Percentiles rank a stretch among this genome's conserved stretches.
Evolutionary conservation across 1,140 invertebrate species (phyloP).

Genomic region (Drosophila simulans): DNA sequence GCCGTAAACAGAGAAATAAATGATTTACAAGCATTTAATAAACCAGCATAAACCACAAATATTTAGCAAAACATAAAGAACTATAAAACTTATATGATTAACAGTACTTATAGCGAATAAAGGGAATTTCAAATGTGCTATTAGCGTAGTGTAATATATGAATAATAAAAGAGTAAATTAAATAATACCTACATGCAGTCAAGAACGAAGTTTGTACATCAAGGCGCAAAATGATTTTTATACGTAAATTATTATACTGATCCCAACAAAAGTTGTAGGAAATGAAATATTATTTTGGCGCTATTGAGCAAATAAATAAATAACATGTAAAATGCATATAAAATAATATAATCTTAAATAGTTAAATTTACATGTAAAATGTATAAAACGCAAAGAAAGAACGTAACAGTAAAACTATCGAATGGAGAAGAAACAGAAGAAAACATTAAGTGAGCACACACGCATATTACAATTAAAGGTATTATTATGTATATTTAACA

Average conservation of each 20-base stretch:
- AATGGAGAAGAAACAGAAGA: constrained; percentile 5
- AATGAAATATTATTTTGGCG: constrained; percentile 79
- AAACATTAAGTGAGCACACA: constrained; percentile 56
- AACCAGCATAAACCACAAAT: constrained; percentile 53
- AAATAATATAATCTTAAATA: constrained; percentile 59
- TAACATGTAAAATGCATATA: constrained; percentile 73
- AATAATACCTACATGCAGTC: constrained; percentile 11
- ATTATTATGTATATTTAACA: constrained; percentile 79
- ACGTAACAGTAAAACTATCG: constrained; percentile 24
- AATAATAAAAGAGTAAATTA: constrained; percentile 27
- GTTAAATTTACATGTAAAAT: constrained; percentile 78
- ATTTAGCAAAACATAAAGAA: constrained; percentile 52
- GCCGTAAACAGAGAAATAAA: constrained; percentile 61
- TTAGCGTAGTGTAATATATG: constrained; percentile 71
- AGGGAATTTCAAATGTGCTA: constrained; percentile 77
- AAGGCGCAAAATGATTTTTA: constrained; percentile 67
- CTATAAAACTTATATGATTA: constrained; percentile 63
- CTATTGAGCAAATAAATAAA: constrained; percentile 58
- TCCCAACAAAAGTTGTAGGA: constrained; percentile 65
- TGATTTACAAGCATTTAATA: constrained; percentile 78
- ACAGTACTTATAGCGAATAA: constrained; percentile 58
- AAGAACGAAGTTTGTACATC: constrained; percentile 2
- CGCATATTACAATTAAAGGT: constrained; percentile 74
- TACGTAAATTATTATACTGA: constrained; percentile 66
- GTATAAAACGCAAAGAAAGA: constrained; percentile 52